These are phyloP conservation scores for Tenrec ecaudatus DNA, from an alignment of 2,113 vertebrate species.

Conservation along the genomic window DNA sequence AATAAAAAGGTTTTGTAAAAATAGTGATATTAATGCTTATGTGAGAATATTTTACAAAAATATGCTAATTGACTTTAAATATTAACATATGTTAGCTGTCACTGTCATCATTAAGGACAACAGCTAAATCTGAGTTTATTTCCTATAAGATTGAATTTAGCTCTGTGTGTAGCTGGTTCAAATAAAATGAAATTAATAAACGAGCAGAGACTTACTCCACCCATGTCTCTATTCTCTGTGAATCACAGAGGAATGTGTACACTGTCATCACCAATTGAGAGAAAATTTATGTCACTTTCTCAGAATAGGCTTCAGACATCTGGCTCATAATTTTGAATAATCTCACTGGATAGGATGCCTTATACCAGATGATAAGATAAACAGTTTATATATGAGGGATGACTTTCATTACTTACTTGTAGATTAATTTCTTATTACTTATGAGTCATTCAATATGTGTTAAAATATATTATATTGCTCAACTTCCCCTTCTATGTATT, in stretches of 20 bases:
- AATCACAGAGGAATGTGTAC: background rate
- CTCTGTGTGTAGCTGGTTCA: background rate
- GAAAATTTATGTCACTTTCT: background rate
- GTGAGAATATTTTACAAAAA: conserved; percentile 4
- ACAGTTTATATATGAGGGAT: conserved; percentile 66
- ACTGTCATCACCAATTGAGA: background rate
- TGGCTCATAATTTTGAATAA: conserved; percentile 50
- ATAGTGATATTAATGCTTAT: background rate
- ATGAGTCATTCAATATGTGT: conserved; percentile 64
- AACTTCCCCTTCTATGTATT: conserved; percentile 72
- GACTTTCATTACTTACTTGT: conserved; percentile 80
- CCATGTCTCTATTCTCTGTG: background rate
- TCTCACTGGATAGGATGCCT: conserved; percentile 47
- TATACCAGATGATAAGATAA: conserved; percentile 57
- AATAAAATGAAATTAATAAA: background rate
- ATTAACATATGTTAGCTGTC: background rate
- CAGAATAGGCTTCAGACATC: conserved; percentile 41
- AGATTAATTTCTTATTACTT: conserved; percentile 77
- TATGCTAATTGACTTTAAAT: background rate
- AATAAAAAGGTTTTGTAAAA: background rate
- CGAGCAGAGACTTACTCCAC: background rate
- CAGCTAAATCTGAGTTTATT: background rate
- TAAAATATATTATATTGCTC: conserved; percentile 79
- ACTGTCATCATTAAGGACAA: background rate
- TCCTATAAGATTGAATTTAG: background rate